Evolutionary conservation across 2,797 vertebrate genomes (phyloP), one percentile per base, ranked within the genome.

Genomic region (Enteromius treurensis): DNA sequence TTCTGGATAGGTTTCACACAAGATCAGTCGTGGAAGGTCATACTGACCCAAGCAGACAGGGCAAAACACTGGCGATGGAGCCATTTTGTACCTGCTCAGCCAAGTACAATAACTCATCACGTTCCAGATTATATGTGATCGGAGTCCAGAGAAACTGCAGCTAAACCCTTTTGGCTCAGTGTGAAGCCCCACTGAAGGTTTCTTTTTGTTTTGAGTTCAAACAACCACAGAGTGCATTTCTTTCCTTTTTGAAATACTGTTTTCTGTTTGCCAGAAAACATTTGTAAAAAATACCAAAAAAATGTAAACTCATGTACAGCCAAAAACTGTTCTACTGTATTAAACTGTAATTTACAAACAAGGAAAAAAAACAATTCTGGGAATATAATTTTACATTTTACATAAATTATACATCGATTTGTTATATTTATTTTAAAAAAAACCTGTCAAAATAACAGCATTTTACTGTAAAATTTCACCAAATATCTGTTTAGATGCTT

Each of bases 61-160:
- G 62, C 29, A 70, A 71, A 71, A 71, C 77, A 68, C 26, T 60
- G 75, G 19, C 45, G 37, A 69, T 78, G 67, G 23, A 83, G 65
- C n/a, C 32, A 53, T 71, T 84, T 79, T 79, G 53, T 65, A 64
- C 55, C 40, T 79, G 49, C 53, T 55, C 47, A 29, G 83, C 83
- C 83, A 84, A 74, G 69, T 60, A 84, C 68, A 84, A 75, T 64
- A 64, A 23, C 83, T 79, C 69, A 80, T 42, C 83, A 68, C 62
- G 15, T 79, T 68, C 47, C 51, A 84, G 58, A 75, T 74, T 84
- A 84, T 29, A 74, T 26, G 17, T 55, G 45, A 75, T 74, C 62
- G 5, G 68, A 68, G 60, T 26, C 23, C 55, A 70, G 17, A 77
- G 62, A 58, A 81, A 64, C 37, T 9, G 13, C 47, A 75, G 51